These are phyloP conservation scores for Rhopalosiphum maidis DNA, from an alignment of 1,140 invertebrate genomes.

Conservation along the genomic window DNA sequence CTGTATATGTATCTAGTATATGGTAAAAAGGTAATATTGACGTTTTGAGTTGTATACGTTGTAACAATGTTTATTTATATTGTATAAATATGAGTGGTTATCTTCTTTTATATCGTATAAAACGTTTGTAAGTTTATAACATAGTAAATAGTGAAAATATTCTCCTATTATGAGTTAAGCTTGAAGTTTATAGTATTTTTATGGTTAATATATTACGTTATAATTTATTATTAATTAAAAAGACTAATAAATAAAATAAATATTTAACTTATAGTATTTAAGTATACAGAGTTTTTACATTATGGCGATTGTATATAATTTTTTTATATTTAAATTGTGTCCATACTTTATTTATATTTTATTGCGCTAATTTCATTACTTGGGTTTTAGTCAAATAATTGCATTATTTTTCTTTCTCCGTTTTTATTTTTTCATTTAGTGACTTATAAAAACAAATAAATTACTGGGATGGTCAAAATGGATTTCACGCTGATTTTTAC, in stretches of 20 bases:
- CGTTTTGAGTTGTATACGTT: not conserved
- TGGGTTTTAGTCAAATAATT: constrained; percentile 15
- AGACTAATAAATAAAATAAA: not conserved
- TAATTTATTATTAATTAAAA: constrained; percentile 5
- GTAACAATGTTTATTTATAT: not conserved
- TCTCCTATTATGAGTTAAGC: not conserved
- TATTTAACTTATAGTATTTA: not conserved
- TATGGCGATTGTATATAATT: not conserved
- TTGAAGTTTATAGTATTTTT: not conserved
- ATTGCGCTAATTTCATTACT: not conserved
- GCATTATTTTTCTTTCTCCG: not conserved
- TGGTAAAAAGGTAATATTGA: not conserved
- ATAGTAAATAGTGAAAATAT: not conserved
- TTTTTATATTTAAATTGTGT: not conserved
- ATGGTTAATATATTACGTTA: not conserved
- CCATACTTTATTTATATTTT: not conserved
- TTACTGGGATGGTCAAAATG: not conserved
- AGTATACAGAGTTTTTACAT: not conserved
- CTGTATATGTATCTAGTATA: too few relatives aligned
- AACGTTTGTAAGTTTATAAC: not conserved
- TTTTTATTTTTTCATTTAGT: not conserved
- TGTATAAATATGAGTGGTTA: not conserved
- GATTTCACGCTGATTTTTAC: constrained; percentile 14
- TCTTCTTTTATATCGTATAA: not conserved
- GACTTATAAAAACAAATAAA: constrained; percentile 24